A percentile compares a stretch with the other conserved stretches of the same genome.
Conservation (phyloP, 2,797 vertebrate genomes). For the Toxotes lorentzi region DNA sequence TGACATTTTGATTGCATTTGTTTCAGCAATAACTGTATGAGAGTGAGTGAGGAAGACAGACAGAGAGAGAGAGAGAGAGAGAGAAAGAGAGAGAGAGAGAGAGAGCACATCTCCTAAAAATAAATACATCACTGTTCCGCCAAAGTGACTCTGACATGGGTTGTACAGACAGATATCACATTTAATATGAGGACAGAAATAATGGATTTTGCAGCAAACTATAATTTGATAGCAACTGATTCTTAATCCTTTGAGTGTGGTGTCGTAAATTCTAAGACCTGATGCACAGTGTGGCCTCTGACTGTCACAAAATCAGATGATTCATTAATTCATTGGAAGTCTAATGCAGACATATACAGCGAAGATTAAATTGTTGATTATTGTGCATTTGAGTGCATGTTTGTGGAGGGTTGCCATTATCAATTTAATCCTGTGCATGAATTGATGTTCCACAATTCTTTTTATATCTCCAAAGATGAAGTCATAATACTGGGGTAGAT, state of each 20-base stretch:
- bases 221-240: slow-evolving; percentile 74
- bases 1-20: slow-evolving; percentile 85
- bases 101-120: slow-evolving; percentile 71
- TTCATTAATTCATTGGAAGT: slow-evolving; percentile 35
- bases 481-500: slow-evolving; percentile 6
- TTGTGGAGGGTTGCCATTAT: slow-evolving; percentile 19
- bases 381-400: neutral
- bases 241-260: slow-evolving; percentile 48
- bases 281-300: slow-evolving; percentile 35
- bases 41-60: slow-evolving; percentile 67
- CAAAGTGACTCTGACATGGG: slow-evolving; percentile 76
- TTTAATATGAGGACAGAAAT: slow-evolving; percentile 76
- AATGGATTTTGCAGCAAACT: slow-evolving; percentile 75
- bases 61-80: slow-evolving; percentile 36
- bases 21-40: slow-evolving; percentile 75
- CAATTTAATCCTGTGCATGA: slow-evolving; percentile 26
- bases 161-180: slow-evolving; percentile 77
- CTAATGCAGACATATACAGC: slow-evolving; percentile 32
- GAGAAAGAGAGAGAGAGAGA: slow-evolving; percentile 15
- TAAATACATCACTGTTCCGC: slow-evolving; percentile 77
- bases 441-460: slow-evolving; percentile 33
- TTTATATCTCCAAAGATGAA: slow-evolving; percentile 28
- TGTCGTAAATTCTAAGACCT: slow-evolving; percentile 53
- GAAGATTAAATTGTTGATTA: slow-evolving; percentile 1
- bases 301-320: slow-evolving; percentile 38